A percentile compares a stretch with the other conserved stretches of the same genome.
These are phyloP conservation scores for Lordiphosa andalusiaca DNA, from an alignment of 2,888 invertebrate species.

Conservation along the genomic window DNA sequence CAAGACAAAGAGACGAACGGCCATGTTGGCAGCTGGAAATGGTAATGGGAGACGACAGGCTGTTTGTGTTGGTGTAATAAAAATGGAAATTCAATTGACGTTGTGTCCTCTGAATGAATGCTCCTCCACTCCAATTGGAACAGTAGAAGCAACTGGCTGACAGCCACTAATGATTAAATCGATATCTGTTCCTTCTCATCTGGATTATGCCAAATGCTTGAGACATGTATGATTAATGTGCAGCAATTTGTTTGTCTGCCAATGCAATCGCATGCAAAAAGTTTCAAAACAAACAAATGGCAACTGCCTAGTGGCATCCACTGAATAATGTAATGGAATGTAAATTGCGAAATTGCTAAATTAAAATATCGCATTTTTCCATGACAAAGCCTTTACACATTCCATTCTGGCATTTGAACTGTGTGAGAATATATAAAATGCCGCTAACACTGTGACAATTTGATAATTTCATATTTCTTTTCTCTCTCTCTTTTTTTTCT, in stretches of 20 bases:
- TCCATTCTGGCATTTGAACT: constrained; percentile 16
- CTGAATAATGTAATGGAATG: constrained; percentile 10
- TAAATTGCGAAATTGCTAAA: constrained; percentile 31
- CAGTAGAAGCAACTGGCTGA: constrained; percentile 12
- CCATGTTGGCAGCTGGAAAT: constrained; percentile 34
- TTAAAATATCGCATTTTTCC: constrained; percentile 24
- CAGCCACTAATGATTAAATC: constrained; percentile 68
- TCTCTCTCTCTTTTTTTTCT: too few relatives aligned
- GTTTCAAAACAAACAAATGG: too few relatives aligned
- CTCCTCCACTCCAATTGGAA: constrained; percentile 49
- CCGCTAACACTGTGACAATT: constrained; percentile 58
- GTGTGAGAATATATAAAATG: constrained; percentile 17
- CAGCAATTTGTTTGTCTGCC: too few relatives aligned
- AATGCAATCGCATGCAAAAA: too few relatives aligned
- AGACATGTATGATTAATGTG: constrained; percentile 3
- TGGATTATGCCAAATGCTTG: constrained; percentile 23
- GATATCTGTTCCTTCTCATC: constrained; percentile 50
- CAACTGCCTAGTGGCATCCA: neutral
- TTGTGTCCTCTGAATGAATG: constrained; percentile 8
- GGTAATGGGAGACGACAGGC: constrained; percentile 10
- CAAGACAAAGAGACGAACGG: constrained; percentile 2
- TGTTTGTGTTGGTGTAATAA: constrained; percentile 40
- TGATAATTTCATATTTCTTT: constrained; percentile 65
- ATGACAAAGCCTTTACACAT: constrained; percentile 10
- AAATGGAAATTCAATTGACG: constrained; percentile 53